Percentiles rank a stretch among this genome's conserved stretches.
phyloP scores from a whole-genome alignment of 30 jellyfish, hydroid and myxozoan genomes.

The Sanderia malayensis region DNA sequence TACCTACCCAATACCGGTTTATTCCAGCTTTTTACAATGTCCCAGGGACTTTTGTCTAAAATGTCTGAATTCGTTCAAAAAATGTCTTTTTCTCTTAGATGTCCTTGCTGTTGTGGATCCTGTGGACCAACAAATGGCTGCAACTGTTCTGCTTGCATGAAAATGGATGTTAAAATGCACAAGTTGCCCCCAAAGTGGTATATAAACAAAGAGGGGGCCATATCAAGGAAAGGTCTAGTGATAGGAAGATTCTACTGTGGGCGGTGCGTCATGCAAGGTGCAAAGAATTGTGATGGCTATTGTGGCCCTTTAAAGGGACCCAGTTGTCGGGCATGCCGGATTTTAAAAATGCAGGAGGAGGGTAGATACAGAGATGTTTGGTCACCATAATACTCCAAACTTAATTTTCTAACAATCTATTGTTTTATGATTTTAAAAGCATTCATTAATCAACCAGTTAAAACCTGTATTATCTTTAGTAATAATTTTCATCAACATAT shows the following conservation, averaged over 20 bases:
- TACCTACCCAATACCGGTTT: too few species aligned
- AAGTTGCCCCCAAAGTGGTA: conserved; percentile 63
- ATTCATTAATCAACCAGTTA: too few species aligned
- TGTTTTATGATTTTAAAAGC: too few species aligned
- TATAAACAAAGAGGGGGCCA: conserved; percentile 63
- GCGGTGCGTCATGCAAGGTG: conserved; percentile 30
- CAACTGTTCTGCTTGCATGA: conserved; percentile 84
- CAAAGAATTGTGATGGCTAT: conserved; percentile 66
- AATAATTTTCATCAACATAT: background rate
- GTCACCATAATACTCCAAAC: background rate
- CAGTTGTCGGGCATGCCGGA: conserved; percentile 66
- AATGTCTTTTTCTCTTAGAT: conserved; percentile 20
- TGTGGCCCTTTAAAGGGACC: conserved; percentile 96
- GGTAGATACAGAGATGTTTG: conserved; percentile 53
- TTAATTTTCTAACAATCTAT: too few species aligned
- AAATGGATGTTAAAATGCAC: conserved; percentile 52
- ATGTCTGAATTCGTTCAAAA: too few species aligned
- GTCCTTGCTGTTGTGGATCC: conserved; percentile 74
- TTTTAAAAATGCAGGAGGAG: conserved; percentile 40
- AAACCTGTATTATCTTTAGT: too few species aligned
- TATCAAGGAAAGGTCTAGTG: conserved; percentile 36
- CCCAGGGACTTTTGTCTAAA: too few species aligned
- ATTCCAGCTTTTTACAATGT: too few species aligned
- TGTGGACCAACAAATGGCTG: conserved; percentile 97
- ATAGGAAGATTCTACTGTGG: conserved; percentile 74